Conservation (phyloP, 2,113 vertebrate genomes). For the Cromileptes altivelis region DNA sequence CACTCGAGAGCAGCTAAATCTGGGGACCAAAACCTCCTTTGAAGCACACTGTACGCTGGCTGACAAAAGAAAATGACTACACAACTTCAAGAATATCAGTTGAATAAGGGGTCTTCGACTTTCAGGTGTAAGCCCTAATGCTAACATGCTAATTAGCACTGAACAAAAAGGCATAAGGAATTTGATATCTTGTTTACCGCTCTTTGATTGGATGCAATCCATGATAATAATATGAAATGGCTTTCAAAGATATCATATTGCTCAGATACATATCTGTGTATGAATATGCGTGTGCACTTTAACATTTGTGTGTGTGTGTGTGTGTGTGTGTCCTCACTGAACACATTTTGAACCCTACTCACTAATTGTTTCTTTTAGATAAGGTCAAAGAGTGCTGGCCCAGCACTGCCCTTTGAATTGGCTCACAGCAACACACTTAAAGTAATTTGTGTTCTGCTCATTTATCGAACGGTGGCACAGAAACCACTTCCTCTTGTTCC, state of each 20-base stretch:
- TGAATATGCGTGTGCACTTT: background rate
- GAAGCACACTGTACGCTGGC: too few relatives aligned
- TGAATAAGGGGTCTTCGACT: too few relatives aligned
- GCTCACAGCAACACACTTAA: conserved; percentile 53
- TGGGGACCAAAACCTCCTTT: too few relatives aligned
- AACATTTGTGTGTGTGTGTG: conserved; percentile 15
- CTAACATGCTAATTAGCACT: background rate
- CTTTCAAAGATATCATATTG: background rate
- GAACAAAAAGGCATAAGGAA: background rate
- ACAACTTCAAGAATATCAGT: too few relatives aligned
- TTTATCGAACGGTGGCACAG: conserved; percentile 52
- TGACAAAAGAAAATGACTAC: too few relatives aligned
- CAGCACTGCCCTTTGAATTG: conserved; percentile 54
- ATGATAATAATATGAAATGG: background rate
- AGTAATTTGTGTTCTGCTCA: conserved; percentile 64
- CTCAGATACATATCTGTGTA: background rate
- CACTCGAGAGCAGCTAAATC: too few relatives aligned
- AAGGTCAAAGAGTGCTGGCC: conserved; percentile 64
- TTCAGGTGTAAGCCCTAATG: too few relatives aligned
- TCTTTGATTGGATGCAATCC: background rate
- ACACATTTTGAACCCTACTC: conserved; percentile 19
- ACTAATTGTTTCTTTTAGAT: conserved; percentile 48
- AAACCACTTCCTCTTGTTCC: conserved; percentile 38
- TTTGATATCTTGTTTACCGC: background rate
- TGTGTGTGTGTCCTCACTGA: conserved; percentile 17